phyloP scores from a whole-genome alignment of 2,113 vertebrate genomes.

The Marmota monax region DNA sequence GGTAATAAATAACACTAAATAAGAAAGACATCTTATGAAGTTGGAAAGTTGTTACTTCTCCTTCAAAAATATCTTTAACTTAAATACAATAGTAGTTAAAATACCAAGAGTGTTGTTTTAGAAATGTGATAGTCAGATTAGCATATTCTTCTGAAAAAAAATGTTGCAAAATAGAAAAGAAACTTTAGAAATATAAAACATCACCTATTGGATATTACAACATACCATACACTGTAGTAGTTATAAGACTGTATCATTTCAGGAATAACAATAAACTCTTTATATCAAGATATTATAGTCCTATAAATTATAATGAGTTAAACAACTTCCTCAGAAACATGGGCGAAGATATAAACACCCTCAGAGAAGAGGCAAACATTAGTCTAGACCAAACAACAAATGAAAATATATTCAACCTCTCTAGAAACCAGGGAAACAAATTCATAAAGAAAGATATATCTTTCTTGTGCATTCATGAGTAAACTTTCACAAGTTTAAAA shows the following conservation, averaged over 20 bases:
- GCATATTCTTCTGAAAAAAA: neutral
- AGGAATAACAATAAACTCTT: neutral
- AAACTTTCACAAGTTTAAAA: slow-evolving; percentile 46
- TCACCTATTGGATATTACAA: neutral
- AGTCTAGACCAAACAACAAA: neutral
- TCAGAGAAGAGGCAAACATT: neutral
- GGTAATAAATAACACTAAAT: slow-evolving; percentile 8
- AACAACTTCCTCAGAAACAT: neutral
- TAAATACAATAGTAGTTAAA: neutral
- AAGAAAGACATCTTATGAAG: neutral
- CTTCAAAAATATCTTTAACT: slow-evolving; percentile 31
- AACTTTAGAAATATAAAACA: neutral
- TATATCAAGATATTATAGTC: neutral
- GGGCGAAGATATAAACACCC: neutral
- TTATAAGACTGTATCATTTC: neutral
- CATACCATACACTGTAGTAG: neutral
- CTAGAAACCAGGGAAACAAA: neutral
- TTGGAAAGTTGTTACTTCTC: neutral
- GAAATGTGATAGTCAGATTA: neutral
- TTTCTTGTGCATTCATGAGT: neutral
- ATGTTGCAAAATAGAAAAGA: neutral
- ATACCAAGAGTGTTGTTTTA: neutral
- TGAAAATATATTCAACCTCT: neutral
- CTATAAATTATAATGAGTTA: neutral
- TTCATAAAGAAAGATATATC: neutral